Evolutionary conservation across 1,140 invertebrate genomes (phyloP), one percentile per base, ranked within the genome.

Genomic region (Drosophila navojoa): DNA sequence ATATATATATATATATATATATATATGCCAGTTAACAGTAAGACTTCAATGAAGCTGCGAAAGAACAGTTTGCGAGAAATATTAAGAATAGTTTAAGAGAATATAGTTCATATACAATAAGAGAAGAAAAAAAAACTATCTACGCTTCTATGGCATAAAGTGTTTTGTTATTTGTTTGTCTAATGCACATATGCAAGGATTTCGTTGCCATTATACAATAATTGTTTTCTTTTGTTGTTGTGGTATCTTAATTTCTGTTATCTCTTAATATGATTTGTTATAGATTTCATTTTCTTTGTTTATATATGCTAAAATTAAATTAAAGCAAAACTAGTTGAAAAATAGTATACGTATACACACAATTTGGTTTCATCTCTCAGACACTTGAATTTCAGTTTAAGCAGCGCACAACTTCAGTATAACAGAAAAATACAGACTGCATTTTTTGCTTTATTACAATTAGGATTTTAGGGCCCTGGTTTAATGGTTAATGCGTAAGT

Each of bases 341-440:
- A 86, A 87, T 87, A 87, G 82, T 87, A 87, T 87, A 87, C 82
- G 81, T 87, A 81, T 87, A 89, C 82, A 86, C 80, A 82, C 76
- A 77, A 79, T 87, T 89, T 87, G 82, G 84, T 87, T 87, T 76
- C 59, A 67, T 78, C 64, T 79, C 54, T 82, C 80, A 84, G 80
- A 84, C 79, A 79, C 76, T 84, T 76, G 71, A 75, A 79, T 80
- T 84, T 77, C 68, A 84, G 66, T 84, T 71, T 67, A 72, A 64
- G 61, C 62, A 72, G 69, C 68, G 61, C 54, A 66, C 61, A 71
- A 72, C 69, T 72, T 76, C 61, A 72, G 61, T 66, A 50, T 59
- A 60, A 72, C 38, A 68, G 22, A 59, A 68, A 64, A 59, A 50
- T 64, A 52, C 61, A 64, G 49, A 57, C 22, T 57, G 54, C 35